Conservation (phyloP, 2,888 invertebrate genomes). For the Acrobasis suavella region DNA sequence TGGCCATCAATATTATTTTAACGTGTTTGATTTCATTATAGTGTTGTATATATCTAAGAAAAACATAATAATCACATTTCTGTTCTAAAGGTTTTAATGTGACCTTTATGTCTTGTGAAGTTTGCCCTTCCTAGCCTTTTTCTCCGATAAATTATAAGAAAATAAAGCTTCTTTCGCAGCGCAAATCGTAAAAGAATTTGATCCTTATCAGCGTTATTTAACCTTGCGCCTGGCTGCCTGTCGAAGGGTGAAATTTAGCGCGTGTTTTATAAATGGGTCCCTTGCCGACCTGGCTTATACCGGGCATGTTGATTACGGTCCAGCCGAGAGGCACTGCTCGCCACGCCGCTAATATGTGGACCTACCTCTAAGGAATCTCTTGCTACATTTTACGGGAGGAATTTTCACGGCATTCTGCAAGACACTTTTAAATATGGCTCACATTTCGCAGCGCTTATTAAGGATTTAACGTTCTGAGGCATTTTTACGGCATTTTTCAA, state of each 20-base stretch:
- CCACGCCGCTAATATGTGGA: not conserved
- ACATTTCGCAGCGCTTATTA: too few relatives aligned
- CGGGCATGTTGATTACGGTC: not conserved
- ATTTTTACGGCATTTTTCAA: too few relatives aligned
- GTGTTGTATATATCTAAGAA: too few relatives aligned
- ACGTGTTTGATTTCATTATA: too few relatives aligned
- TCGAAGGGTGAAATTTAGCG: not conserved
- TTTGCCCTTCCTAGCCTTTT: too few relatives aligned
- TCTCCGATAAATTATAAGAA: too few relatives aligned
- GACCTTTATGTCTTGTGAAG: too few relatives aligned
- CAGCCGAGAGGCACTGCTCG: not conserved
- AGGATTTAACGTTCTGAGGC: too few relatives aligned
- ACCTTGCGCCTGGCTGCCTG: not conserved
- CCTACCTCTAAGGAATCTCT: not conserved
- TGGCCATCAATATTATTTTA: too few relatives aligned
- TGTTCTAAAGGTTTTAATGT: too few relatives aligned
- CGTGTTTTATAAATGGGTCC: not conserved
- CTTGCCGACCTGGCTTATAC: not conserved
- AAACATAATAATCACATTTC: too few relatives aligned
- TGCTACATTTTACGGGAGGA: not conserved
- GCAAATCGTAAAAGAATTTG: not conserved
- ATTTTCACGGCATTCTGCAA: not conserved
- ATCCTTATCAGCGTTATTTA: not conserved
- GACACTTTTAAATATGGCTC: not conserved
- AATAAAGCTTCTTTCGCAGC: not conserved